phyloP scores from a whole-genome alignment of 2,113 vertebrate genomes.

The Hyaena hyaena region DNA sequence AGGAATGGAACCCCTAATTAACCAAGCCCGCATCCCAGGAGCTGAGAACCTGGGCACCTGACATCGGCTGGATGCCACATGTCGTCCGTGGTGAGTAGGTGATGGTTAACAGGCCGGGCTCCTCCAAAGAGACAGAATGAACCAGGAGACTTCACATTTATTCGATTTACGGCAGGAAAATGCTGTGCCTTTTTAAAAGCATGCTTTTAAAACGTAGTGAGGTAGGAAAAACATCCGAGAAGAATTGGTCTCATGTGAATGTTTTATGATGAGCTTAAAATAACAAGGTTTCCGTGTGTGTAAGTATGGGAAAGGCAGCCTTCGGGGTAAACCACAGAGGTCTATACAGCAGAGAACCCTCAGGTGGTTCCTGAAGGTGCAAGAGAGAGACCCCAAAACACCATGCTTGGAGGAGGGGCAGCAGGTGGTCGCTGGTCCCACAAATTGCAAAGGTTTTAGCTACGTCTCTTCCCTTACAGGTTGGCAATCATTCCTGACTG shows the following conservation, averaged over 20 bases:
- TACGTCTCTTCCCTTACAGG: background rate
- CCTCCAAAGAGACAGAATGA: background rate
- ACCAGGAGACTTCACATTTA: background rate
- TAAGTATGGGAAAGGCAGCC: background rate
- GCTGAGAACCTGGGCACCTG: background rate
- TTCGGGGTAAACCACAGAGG: background rate
- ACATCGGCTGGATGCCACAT: background rate
- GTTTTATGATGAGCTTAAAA: slow-evolving; percentile 35
- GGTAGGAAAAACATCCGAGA: background rate
- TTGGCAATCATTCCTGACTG: background rate
- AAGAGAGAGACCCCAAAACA: background rate
- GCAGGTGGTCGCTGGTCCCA: background rate
- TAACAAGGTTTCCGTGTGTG: slow-evolving; percentile 7
- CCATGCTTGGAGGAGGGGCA: background rate
- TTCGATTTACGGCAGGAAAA: background rate
- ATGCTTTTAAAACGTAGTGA: slow-evolving; percentile 33
- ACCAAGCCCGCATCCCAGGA: background rate
- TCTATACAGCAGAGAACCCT: background rate
- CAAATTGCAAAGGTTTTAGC: background rate
- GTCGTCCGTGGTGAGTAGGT: background rate
- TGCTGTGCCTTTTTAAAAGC: background rate
- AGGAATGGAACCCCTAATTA: background rate
- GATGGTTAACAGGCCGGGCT: background rate
- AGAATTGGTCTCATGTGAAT: background rate
- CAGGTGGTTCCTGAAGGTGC: background rate